Evolutionary conservation across 1,140 invertebrate species (phyloP), one percentile per base, ranked within the genome.

Genomic region (Drosophila pallidifrons): DNA sequence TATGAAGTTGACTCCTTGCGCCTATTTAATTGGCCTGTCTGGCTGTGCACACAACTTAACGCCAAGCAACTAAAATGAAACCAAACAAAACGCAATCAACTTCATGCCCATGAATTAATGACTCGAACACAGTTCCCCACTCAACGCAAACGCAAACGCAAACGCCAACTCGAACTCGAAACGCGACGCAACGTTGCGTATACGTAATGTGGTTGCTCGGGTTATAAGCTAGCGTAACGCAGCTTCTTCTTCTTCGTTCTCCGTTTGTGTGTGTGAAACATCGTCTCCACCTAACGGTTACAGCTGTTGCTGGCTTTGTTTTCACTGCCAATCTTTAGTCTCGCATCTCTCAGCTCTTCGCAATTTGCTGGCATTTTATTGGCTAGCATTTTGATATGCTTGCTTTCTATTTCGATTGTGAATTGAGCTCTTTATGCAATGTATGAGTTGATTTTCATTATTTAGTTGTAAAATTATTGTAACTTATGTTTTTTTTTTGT

Each of bases 101-200:
- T 83, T 89, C 83, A 81, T 88, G 83, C 85, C 88, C 77, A 89
- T 88, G 83, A 89, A 88, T 88, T 89, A 88, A 88, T 88, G 80
- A 88, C 73, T 55, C 65, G 54, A 57, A 30, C 68, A 54, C 51
- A 54, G 51, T 15, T 32, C 49, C 49, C 25, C 10, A 52, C 49
- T 13, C 49, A 52, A 52, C 49, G 25, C 25, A 30, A n/a, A 43
- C 41, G n/a, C 41, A n/a, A n/a, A 43, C n/a, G n/a, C 41, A n/a
- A n/a, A n/a, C n/a, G n/a, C 2, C 11, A 8, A 10, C 41, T 43
- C 41, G 11, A 13, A n/a, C n/a, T 13, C 41, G 3, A 43, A 58
- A 59, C 38, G 57, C 15, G 15, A 20, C 32, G 54, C 54, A 57
- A 38, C 35, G 54, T 57, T 57, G 54, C 54, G 54, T 57, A 57